Evolutionary conservation across 1,140 invertebrate species (phyloP).

Genomic region (Dufourea novaeangliae): DNA sequence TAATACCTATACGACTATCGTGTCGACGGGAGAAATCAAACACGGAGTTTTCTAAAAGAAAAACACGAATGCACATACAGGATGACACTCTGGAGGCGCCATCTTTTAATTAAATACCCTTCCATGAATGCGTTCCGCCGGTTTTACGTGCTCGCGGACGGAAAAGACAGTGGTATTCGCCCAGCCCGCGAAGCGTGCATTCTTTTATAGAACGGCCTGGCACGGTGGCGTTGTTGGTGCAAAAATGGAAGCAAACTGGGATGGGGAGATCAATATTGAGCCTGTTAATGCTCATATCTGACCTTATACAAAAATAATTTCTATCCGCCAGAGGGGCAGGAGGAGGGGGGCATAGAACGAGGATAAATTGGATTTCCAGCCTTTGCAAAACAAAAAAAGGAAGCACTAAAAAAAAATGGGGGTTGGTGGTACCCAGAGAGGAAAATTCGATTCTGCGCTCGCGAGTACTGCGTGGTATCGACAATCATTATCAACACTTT

Average conservation of each 20-base stretch:
- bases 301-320: constrained; percentile 34
- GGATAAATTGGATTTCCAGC: constrained; percentile 33
- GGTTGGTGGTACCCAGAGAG: background rate
- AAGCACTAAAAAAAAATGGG: background rate
- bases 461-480: constrained; percentile 17
- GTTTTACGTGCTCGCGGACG: background rate
- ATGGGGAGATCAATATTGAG: constrained; percentile 25
- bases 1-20: no score
- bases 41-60: no score
- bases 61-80: no score
- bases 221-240: background rate
- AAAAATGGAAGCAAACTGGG: constrained; percentile 3
- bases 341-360: background rate
- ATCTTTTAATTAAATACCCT: background rate
- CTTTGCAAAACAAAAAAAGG: constrained; percentile 11
- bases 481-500: constrained; percentile 43
- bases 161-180: background rate
- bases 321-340: no score
- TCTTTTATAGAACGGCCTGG: background rate
- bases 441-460: constrained; percentile 26
- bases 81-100: no score
- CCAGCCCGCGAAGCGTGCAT: background rate
- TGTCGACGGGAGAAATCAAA: no score
- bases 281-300: constrained; percentile 31
- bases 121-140: background rate